These are phyloP conservation scores for Malaclemys terrapin DNA, from an alignment of 2,113 vertebrate species.

Conservation along the genomic window DNA sequence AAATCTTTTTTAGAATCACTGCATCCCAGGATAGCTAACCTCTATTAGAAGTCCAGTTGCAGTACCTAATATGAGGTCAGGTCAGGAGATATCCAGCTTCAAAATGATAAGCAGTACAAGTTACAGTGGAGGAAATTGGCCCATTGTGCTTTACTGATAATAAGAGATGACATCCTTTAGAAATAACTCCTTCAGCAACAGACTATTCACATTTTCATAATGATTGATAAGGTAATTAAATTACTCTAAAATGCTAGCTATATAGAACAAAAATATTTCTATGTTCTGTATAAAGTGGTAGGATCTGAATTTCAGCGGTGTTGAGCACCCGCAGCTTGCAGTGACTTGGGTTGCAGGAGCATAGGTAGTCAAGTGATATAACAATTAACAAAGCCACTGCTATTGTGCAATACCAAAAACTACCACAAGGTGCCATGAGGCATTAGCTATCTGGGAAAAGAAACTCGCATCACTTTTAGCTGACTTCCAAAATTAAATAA, in stretches of 20 bases:
- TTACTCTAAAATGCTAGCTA: neutral
- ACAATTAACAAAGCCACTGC: neutral
- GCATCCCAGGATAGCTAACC: accelerated
- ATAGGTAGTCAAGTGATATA: neutral
- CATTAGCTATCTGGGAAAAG: neutral
- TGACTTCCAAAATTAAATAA: neutral
- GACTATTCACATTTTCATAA: neutral
- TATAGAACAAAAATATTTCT: neutral
- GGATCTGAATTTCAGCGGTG: accelerated
- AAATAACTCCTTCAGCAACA: neutral
- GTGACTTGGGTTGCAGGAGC: neutral
- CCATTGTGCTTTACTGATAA: neutral
- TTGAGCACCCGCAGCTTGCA: neutral
- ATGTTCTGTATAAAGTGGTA: neutral
- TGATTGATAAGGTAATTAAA: neutral
- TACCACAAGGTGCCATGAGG: neutral
- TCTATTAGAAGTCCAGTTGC: neutral
- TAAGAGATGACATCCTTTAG: neutral
- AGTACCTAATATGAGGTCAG: neutral
- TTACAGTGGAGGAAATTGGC: accelerated
- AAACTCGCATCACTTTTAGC: neutral
- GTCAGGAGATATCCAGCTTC: neutral
- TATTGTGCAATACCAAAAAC: neutral
- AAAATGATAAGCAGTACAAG: neutral
- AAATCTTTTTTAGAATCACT: neutral